phyloP scores from a whole-genome alignment of 2,113 vertebrate genomes.

The Ahaetulla prasina region DNA sequence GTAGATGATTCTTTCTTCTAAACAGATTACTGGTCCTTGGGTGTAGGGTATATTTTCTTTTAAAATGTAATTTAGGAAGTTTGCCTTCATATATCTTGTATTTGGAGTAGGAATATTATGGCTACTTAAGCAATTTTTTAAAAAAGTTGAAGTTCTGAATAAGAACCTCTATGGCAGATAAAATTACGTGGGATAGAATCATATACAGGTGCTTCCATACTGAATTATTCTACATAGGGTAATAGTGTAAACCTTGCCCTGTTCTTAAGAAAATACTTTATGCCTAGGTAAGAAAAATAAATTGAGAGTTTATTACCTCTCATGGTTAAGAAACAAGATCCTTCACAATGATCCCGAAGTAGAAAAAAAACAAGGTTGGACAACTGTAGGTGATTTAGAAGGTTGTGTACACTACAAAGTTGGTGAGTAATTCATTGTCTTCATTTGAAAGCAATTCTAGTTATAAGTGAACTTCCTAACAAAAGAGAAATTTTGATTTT shows the following conservation, averaged over 20 bases:
- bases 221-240: neutral
- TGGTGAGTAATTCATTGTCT: conserved; percentile 72
- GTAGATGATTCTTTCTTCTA: neutral
- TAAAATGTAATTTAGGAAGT: neutral
- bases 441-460: fast-evolving
- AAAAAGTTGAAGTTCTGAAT: neutral
- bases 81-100: neutral
- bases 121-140: neutral
- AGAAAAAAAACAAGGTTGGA: conserved; percentile 98
- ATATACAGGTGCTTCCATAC: neutral
- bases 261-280: conserved; percentile 5
- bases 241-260: neutral
- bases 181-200: neutral
- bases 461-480: neutral
- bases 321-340: conserved; percentile 99
- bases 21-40: neutral
- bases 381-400: conserved; percentile 93
- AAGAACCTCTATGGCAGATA: neutral
- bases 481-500: neutral
- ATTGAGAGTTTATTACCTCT: conserved; percentile 95
- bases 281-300: conserved; percentile 96
- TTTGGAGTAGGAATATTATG: neutral
- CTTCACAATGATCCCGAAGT: conserved; percentile 98
- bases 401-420: conserved; percentile 98
- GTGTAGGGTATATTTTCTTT: neutral